Percentiles rank a stretch among this genome's conserved stretches.
These are phyloP conservation scores for Trogon surrucura DNA, from an alignment of 2,113 vertebrate genomes.

Conservation along the genomic window DNA sequence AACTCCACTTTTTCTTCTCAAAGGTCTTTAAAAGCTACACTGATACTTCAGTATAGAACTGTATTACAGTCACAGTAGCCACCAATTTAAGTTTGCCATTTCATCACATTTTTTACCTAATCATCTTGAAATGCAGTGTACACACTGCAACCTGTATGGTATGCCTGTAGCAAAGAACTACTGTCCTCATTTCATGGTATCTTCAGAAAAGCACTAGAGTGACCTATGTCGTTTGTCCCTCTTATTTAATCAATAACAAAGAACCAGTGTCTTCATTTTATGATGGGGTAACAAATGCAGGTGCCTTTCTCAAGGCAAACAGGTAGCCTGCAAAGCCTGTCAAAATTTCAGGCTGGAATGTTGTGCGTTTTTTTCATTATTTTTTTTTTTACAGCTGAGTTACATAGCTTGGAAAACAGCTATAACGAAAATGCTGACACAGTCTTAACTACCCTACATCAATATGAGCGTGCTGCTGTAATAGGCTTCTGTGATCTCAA, in stretches of 20 bases:
- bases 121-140: background rate
- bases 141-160: background rate
- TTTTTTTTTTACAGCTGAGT: background rate
- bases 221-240: no score
- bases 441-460: slow-evolving; percentile 53
- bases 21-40: slow-evolving; percentile 15
- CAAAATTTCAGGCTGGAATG: background rate
- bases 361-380: background rate
- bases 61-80: background rate
- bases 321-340: background rate
- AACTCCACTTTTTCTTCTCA: background rate
- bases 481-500: slow-evolving; percentile 58
- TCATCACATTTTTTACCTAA: background rate
- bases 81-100: background rate
- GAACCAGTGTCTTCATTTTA: background rate
- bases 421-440: slow-evolving; percentile 49
- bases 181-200: background rate
- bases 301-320: background rate
- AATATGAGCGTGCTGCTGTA: background rate
- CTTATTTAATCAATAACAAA: background rate
- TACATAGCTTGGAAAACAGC: slow-evolving; percentile 41
- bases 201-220: no score
- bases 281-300: background rate
- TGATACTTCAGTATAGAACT: background rate
- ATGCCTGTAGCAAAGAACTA: background rate